Evolutionary conservation across 2,797 vertebrate species (phyloP).

Genomic region (Naso thynnoides): DNA sequence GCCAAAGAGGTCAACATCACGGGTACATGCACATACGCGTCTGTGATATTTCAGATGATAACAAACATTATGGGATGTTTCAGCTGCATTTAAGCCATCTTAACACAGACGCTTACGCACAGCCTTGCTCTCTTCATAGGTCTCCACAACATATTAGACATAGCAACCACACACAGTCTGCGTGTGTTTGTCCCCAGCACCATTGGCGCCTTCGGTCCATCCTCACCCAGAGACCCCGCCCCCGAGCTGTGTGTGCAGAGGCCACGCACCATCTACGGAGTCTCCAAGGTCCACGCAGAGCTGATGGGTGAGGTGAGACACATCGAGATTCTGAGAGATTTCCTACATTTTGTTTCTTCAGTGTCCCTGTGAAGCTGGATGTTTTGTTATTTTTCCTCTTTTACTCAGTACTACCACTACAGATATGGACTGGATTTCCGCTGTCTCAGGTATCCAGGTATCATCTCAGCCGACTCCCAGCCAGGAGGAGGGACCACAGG

Average conservation of each 20-base stretch:
- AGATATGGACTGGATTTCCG: slow-evolving; percentile 93
- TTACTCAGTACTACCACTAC: slow-evolving; percentile 89
- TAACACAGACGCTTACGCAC: slow-evolving; percentile 21
- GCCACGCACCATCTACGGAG: slow-evolving; percentile 94
- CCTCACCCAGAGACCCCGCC: slow-evolving; percentile 82
- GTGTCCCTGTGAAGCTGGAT: too few species aligned
- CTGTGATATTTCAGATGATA: too few species aligned
- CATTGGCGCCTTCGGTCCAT: slow-evolving; percentile 88
- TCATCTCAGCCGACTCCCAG: slow-evolving; percentile 92
- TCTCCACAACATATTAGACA: slow-evolving; percentile 92
- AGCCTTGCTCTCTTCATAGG: slow-evolving; percentile 78
- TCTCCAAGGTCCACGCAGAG: slow-evolving; percentile 93
- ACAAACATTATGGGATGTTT: background rate
- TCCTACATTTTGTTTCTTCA: too few species aligned
- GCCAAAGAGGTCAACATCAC: slow-evolving; percentile 93
- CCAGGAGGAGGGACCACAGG: slow-evolving; percentile 93
- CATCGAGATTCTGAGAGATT: too few species aligned
- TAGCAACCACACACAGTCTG: slow-evolving; percentile 89
- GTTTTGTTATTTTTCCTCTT: background rate
- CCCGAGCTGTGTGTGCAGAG: slow-evolving; percentile 86
- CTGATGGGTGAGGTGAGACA: slow-evolving; percentile 93
- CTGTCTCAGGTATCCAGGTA: slow-evolving; percentile 91
- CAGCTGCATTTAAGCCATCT: background rate
- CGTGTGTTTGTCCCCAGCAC: slow-evolving; percentile 87
- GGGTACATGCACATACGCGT: slow-evolving; percentile 70